Evolutionary conservation across 1,140 invertebrate genomes (phyloP).

Genomic region (Temnothorax nylanderi): DNA sequence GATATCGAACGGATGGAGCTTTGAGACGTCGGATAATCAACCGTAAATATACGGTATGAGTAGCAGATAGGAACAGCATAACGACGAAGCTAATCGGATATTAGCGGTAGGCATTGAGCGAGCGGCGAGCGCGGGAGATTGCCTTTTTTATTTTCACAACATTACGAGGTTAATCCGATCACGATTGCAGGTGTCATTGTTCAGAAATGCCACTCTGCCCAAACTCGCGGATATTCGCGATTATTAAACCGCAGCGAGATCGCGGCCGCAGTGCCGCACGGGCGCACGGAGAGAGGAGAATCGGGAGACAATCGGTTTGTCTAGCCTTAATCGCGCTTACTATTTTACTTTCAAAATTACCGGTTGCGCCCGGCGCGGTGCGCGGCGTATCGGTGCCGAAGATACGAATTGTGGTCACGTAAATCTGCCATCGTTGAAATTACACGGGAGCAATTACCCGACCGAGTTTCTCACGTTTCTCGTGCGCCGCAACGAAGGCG

Average conservation of each 20-base stretch:
- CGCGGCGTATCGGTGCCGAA: conserved; percentile 29
- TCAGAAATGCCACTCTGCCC: background rate
- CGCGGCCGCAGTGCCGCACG: background rate
- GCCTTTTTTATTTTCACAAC: conserved; percentile 1
- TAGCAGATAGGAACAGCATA: background rate
- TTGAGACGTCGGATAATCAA: background rate
- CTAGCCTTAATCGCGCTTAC: background rate
- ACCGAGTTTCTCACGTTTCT: conserved; percentile 54
- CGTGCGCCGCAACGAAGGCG: conserved; percentile 20
- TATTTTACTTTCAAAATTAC: conserved; percentile 42
- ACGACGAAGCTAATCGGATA: background rate
- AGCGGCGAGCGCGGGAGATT: background rate
- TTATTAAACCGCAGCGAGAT: conserved; percentile 44
- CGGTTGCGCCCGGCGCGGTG: background rate
- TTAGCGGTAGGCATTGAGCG: conserved; percentile 2
- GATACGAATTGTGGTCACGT: conserved; percentile 49
- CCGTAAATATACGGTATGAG: conserved; percentile 3
- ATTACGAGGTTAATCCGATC: conserved; percentile 24
- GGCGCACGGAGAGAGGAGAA: background rate
- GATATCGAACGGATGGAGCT: background rate
- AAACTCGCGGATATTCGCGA: conserved; percentile 8
- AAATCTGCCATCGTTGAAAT: conserved; percentile 52
- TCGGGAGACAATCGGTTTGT: conserved; percentile 2
- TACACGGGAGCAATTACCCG: conserved; percentile 42
- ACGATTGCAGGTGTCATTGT: conserved; percentile 25